Evolutionary conservation across 1,140 invertebrate genomes (phyloP), one percentile per base, ranked within the genome.

Genomic region (Drosophila subobscura): DNA sequence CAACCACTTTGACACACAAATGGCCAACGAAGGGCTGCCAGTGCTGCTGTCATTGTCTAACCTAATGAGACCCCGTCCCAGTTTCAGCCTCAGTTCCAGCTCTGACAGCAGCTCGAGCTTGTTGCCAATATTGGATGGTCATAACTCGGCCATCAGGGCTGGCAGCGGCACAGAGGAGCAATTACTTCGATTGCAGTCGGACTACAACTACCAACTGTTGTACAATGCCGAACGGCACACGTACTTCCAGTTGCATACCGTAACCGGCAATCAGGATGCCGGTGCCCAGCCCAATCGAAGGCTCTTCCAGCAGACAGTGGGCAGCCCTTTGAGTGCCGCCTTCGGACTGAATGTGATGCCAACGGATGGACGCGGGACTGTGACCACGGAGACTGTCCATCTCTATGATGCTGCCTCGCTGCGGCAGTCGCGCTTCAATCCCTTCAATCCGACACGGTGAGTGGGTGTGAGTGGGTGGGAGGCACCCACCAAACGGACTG

Each of bases 361-460:
- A 65, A 56, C 55, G 52, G 23, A 50, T 46, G 41, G 47, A 70
- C 7, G 29, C 16, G 40, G 49, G 41, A 47, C 33, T 4, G 25
- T 81, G 60, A 71, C 44, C 47, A 88, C 77, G 22, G 83, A 88
- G 50, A 74, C 61, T 33, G 74, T 91, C 29, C 55, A 72, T 20
- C 79, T 91, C 41, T 91, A 91, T 51, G 81, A 91, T 77, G 83
- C 83, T 6, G 54, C 46, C 50, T 88, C 90, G 2, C 68, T 91
- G 59, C 77, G 90, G 14, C 68, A 84, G 25, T 90, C 90, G 40
- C 77, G 72, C 29, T 91, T 79, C 46, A 91, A 81, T 83, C 89
- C 90, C 29, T 91, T 91, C 65, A 78, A 91, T 67, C 90, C 90
- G 33, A 91, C 90, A 5, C 73, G 90, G 90, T 91, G 25, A 79